Percentiles rank a stretch among this genome's conserved stretches.
phyloP scores from a whole-genome alignment of 2,888 invertebrate species.

The Euproctis similis region DNA sequence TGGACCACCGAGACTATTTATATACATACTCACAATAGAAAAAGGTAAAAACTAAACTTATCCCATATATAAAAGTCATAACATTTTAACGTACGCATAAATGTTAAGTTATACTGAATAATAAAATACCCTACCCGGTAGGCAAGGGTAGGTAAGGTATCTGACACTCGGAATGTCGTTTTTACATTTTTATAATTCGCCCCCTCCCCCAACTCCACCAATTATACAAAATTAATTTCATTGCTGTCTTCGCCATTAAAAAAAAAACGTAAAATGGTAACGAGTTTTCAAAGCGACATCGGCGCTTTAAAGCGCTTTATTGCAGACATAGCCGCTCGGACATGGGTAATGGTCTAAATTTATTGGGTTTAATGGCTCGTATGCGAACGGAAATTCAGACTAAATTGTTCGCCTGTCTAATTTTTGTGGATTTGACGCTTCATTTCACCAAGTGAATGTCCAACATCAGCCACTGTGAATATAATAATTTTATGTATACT shows the following conservation, averaged over 20 bases:
- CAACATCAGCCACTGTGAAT: too few relatives aligned
- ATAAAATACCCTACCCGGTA: conserved; percentile 8
- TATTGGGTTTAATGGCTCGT: conserved; percentile 68
- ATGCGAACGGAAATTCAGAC: conserved; percentile 50
- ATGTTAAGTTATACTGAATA: conserved; percentile 9
- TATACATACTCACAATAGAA: too few relatives aligned
- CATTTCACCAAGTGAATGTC: conserved; percentile 46
- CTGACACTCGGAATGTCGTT: conserved; percentile 19
- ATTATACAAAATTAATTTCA: conserved; percentile 60
- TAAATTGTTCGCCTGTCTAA: conserved; percentile 65
- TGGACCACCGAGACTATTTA: too few relatives aligned
- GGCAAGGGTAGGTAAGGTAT: too few relatives aligned
- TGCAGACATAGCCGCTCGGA: conserved; percentile 51
- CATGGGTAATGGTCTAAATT: conserved; percentile 70
- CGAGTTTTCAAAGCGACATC: conserved; percentile 57
- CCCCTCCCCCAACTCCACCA: too few relatives aligned
- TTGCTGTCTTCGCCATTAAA: conserved; percentile 44
- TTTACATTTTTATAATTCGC: conserved; percentile 37
- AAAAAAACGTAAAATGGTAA: conserved; percentile 39
- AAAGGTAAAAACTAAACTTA: too few relatives aligned
- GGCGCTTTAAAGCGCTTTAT: conserved; percentile 56
- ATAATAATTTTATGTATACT: too few relatives aligned
- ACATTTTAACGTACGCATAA: conserved; percentile 14
- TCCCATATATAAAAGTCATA: too few relatives aligned
- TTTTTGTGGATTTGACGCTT: conserved; percentile 62